Evolutionary conservation across 1,140 invertebrate species (phyloP).

Genomic region (Xylocopa sonorina): DNA sequence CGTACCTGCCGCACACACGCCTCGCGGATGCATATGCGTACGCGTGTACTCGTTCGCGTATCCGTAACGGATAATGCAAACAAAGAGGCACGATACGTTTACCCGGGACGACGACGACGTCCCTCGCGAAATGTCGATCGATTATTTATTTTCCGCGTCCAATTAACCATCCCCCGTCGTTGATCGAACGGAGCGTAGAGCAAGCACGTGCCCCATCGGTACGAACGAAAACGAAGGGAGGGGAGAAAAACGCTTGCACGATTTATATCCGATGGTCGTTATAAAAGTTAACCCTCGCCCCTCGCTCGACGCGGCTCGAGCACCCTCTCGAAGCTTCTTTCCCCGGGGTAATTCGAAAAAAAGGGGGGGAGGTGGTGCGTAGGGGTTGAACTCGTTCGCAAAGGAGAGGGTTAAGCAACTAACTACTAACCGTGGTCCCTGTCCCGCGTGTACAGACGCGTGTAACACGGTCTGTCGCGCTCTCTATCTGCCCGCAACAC

Average conservation of each 20-base stretch:
- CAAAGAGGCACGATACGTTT: constrained; percentile 35
- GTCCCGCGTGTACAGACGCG: too few relatives aligned
- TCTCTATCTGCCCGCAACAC: constrained; percentile 43
- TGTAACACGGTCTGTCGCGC: constrained; percentile 15
- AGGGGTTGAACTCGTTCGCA: too few relatives aligned
- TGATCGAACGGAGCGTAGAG: background rate
- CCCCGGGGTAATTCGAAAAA: constrained; percentile 22
- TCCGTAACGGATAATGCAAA: constrained; percentile 33
- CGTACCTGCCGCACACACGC: background rate
- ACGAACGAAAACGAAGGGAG: too few relatives aligned
- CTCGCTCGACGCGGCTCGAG: background rate
- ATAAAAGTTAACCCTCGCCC: constrained; percentile 41
- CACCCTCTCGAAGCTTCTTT: constrained; percentile 13
- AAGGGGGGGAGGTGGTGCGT: background rate
- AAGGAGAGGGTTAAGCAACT: background rate
- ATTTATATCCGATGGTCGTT: constrained; percentile 50
- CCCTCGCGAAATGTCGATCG: constrained; percentile 20
- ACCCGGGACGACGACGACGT: background rate
- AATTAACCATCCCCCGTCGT: constrained; percentile 10
- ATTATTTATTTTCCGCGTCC: constrained; percentile 44
- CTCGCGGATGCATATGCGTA: too few relatives aligned
- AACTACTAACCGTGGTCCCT: too few relatives aligned
- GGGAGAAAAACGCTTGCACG: constrained; percentile 3
- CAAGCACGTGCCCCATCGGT: constrained; percentile 46
- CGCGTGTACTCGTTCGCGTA: background rate